phyloP scores from a whole-genome alignment of 2,888 invertebrate species.

The Tuta absoluta region DNA sequence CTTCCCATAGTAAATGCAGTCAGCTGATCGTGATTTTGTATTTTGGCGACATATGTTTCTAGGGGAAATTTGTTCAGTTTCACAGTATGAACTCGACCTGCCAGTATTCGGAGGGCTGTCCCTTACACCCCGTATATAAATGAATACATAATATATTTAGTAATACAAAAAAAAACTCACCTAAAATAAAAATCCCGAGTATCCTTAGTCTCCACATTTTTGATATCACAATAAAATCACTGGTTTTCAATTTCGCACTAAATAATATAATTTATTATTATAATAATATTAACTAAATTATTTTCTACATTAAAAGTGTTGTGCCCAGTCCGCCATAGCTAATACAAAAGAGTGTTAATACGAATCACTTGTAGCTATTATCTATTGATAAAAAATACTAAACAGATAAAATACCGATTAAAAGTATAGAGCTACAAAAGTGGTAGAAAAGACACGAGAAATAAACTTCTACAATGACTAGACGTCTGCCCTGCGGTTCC shows the following conservation, averaged over 20 bases:
- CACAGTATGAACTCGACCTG: too few relatives aligned
- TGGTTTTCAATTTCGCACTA: neutral
- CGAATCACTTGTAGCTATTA: neutral
- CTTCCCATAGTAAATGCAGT: too few relatives aligned
- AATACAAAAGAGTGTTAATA: neutral
- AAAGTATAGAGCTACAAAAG: neutral
- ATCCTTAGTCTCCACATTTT: slow-evolving; percentile 14
- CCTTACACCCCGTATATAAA: too few relatives aligned
- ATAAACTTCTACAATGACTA: too few relatives aligned
- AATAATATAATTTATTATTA: neutral
- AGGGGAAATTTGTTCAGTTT: too few relatives aligned
- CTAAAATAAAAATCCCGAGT: slow-evolving; percentile 6
- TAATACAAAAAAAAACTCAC: too few relatives aligned
- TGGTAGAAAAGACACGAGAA: neutral
- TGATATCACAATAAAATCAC: neutral
- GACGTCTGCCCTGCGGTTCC: too few relatives aligned
- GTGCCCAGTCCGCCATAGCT: neutral
- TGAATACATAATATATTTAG: too few relatives aligned
- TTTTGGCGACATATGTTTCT: too few relatives aligned
- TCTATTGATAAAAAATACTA: neutral
- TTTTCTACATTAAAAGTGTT: neutral
- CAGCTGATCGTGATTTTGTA: too few relatives aligned
- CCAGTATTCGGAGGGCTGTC: too few relatives aligned
- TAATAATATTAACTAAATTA: neutral
- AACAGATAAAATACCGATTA: neutral